Evolutionary conservation across 2,888 invertebrate species (phyloP).

Genomic region (Drosophila infuscata): DNA sequence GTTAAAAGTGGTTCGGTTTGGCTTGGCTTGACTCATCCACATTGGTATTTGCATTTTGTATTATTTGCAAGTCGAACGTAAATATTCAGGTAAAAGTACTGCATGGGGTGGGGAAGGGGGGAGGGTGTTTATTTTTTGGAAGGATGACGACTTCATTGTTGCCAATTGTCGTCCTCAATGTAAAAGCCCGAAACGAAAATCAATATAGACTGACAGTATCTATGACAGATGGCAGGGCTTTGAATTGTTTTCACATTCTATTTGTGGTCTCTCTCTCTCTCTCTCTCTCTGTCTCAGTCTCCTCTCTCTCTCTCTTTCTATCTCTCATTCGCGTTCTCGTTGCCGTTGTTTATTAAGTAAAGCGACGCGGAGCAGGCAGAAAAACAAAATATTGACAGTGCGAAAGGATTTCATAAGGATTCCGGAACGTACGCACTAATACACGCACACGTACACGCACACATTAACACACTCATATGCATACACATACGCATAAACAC

Average conservation of each 20-base stretch:
- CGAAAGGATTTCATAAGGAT: conserved; percentile 78
- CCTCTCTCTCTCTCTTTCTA: conserved; percentile 2
- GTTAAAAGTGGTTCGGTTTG: conserved; percentile 76
- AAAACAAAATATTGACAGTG: conserved; percentile 37
- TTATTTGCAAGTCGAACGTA: conserved; percentile 72
- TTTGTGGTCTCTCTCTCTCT: conserved; percentile 6
- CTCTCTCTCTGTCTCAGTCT: background rate
- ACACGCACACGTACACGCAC: conserved; percentile 31
- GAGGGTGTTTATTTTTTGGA: background rate
- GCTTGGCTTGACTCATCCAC: conserved; percentile 56
- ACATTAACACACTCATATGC: background rate
- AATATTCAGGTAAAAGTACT: conserved; percentile 66
- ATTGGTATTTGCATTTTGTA: conserved; percentile 72
- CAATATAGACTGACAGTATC: conserved; percentile 74
- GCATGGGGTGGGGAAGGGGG: background rate
- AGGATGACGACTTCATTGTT: conserved; percentile 58
- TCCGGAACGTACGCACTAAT: conserved; percentile 64
- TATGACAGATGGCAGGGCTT: conserved; percentile 74
- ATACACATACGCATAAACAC: conserved; percentile 2
- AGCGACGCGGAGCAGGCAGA: conserved; percentile 52
- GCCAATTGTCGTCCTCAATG: conserved; percentile 47
- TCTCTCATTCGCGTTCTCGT: background rate
- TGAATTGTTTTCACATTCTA: conserved; percentile 46
- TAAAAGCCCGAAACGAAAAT: conserved; percentile 43
- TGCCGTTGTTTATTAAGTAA: conserved; percentile 69